These are phyloP conservation scores for Donacobius atricapilla DNA, from an alignment of 2,113 vertebrate genomes.

Conservation along the genomic window DNA sequence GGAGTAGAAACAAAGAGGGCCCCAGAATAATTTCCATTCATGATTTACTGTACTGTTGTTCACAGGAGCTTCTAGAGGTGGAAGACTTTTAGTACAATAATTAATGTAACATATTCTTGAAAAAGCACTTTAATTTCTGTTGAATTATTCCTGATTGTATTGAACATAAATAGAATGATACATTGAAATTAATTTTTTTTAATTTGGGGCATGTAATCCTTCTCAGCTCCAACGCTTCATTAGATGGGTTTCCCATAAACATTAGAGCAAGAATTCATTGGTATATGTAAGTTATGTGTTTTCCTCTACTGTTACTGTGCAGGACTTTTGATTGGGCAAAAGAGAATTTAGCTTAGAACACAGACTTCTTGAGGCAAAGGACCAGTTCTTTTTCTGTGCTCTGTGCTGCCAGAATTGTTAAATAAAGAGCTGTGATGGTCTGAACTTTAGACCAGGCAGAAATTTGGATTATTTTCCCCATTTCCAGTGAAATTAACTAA, in stretches of 20 bases:
- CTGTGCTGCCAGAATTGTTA: neutral
- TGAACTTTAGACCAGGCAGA: neutral
- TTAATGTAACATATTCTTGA: neutral
- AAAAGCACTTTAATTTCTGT: neutral
- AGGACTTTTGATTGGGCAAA: neutral
- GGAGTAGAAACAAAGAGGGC: neutral
- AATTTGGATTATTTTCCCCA: neutral
- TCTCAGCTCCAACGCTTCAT: neutral
- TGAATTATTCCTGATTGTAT: neutral
- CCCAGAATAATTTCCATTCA: neutral
- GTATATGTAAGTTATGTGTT: neutral
- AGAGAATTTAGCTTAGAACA: neutral
- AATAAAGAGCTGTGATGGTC: neutral
- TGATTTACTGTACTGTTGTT: neutral
- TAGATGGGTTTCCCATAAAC: neutral
- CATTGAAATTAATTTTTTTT: neutral
- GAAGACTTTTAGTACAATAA: neutral
- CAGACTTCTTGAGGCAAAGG: neutral
- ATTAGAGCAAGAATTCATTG: neutral
- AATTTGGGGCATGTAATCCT: neutral
- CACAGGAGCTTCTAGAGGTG: neutral
- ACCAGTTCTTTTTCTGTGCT: neutral
- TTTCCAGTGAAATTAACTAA: neutral
- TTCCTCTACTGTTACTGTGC: neutral
- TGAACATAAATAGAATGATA: neutral